Base-by-base conservation (phyloP, 2,797 vertebrate genomes). In the Trichosurus vulpecula region DNA sequence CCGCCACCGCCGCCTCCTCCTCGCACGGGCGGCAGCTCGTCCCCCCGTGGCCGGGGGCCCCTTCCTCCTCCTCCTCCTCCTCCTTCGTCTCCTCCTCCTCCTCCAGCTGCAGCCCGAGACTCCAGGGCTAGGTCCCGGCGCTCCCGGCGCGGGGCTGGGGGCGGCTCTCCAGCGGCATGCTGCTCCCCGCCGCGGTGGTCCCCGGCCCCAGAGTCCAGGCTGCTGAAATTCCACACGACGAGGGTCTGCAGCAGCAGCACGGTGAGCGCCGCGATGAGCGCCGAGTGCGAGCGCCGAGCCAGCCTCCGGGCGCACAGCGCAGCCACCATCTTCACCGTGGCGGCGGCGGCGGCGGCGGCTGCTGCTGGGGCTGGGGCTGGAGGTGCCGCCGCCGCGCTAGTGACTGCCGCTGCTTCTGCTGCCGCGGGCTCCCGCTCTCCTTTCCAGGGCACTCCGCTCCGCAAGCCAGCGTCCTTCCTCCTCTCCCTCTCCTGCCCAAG, bases 171-270 rank as follows among this genome's bases (percentile, higher is more conserved):
- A 58, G 92, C 96, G 51, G 96, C 96, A 52, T 58, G 95, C 94
- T 95, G 97, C 97, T 98, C 98, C 97, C 98, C 98, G 93, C 98
- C 99, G 98, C 98, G 99, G 74, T 98, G 98, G 97, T 99, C 96
- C 58, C 99, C 99, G 94, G 99, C 99, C 66, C 99, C 99, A 89
- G 99, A 99, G 98, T 99, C 99, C 57, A 99, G 98, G 99, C 99
- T 99, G 98, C 99, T 99, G 99, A 99, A 99, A 99, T 99, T 99
- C 99, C 99, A 99, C 97, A 99, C 99, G 74, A 99, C 98, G 97
- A 99, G 99, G 91, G 99, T 99, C 99, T 99, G 99, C 98, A 99
- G 98, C 96, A 99, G 99, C 98, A 99, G 98, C 97, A 99, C 99
- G 29, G 99, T 99, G 97, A 99, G 99, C 95, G 99, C 99, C 95